A percentile compares a stretch with the other conserved stretches of the same genome.
Evolutionary conservation across 2,797 vertebrate genomes (phyloP).

Genomic region (Anableps anableps): DNA sequence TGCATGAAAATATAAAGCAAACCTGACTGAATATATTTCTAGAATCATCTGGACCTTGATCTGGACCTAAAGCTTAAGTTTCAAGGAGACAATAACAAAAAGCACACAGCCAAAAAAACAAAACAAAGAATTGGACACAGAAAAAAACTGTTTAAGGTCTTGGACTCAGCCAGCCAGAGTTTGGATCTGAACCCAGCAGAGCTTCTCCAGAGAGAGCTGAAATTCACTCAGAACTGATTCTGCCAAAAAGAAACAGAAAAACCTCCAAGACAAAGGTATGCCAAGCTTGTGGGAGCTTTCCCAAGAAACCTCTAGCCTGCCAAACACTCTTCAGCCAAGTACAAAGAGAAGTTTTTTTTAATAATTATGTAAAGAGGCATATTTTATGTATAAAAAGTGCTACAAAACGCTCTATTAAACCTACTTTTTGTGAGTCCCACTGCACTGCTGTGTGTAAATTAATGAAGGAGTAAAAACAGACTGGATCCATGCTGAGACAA

Average conservation of each 20-base stretch:
- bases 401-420: constrained; percentile 2
- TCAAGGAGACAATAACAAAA: constrained; percentile 2
- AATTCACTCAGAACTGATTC: background rate
- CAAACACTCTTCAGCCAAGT: background rate
- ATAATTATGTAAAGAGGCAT: background rate
- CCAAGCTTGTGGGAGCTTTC: constrained; percentile 5
- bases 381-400: background rate
- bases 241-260: constrained; percentile 7
- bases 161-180: background rate
- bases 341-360: background rate
- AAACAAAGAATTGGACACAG: background rate
- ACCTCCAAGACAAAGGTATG: constrained; percentile 5
- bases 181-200: background rate
- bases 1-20: constrained; percentile 6
- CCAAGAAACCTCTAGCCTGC: constrained; percentile 6
- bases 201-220: background rate
- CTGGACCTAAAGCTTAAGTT: background rate
- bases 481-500: background rate
- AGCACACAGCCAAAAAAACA: constrained; percentile 1
- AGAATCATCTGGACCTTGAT: background rate
- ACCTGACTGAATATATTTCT: background rate
- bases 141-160: background rate
- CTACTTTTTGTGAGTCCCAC: background rate
- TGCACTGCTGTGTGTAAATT: background rate
- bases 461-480: background rate